Percentiles rank a stretch among this genome's conserved stretches.
Evolutionary conservation across 2,113 vertebrate genomes (phyloP).

Genomic region (Prolemur simus): DNA sequence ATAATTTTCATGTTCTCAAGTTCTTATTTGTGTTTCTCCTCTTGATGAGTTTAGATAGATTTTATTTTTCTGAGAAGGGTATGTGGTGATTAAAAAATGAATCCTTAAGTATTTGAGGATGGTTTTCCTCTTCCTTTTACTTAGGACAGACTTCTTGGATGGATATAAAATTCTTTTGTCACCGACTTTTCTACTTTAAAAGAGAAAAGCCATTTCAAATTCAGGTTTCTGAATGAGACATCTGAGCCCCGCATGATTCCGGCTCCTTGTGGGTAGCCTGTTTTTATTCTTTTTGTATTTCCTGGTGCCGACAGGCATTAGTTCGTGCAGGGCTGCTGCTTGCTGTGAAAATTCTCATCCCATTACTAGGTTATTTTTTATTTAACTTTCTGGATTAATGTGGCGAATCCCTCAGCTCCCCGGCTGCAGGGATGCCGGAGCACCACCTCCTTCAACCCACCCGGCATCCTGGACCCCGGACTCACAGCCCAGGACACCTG

Average conservation of each 20-base stretch:
- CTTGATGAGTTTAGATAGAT: not conserved
- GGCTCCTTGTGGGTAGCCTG: not conserved
- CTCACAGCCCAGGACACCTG: accelerated
- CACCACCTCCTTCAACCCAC: accelerated
- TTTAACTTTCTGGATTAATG: not conserved
- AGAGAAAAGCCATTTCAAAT: not conserved
- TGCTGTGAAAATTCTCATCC: not conserved
- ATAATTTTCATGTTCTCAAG: not conserved
- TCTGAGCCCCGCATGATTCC: not conserved
- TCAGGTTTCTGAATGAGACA: not conserved
- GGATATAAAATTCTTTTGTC: not conserved
- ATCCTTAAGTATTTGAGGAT: not conserved
- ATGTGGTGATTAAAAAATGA: not conserved
- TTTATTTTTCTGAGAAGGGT: not conserved
- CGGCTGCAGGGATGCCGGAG: accelerated
- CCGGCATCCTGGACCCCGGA: not conserved
- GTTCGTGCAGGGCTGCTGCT: not conserved
- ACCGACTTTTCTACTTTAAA: not conserved
- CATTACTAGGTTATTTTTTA: not conserved
- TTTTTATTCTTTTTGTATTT: not conserved
- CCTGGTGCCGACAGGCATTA: not conserved
- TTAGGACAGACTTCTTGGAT: not conserved
- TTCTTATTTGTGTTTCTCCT: not conserved
- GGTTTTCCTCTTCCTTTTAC: not conserved
- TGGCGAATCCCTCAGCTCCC: not conserved